These are phyloP conservation scores for Crossaster papposus DNA, from an alignment of 53 echinoderm and acorn worm species.

Conservation along the genomic window DNA sequence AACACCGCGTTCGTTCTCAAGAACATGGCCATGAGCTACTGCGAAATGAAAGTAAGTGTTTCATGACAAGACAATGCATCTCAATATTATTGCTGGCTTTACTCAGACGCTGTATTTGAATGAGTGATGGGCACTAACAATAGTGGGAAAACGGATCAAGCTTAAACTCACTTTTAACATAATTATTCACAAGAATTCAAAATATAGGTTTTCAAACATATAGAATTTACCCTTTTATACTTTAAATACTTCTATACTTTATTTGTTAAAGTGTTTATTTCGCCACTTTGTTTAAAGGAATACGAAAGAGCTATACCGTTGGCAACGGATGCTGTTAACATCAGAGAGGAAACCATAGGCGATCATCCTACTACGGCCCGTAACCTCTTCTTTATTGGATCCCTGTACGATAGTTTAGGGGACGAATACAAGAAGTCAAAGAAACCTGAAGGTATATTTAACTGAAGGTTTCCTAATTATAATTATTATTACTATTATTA, in stretches of 20 bases:
- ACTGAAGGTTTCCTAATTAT: not conserved
- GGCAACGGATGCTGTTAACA: constrained; percentile 68
- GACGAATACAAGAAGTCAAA: constrained; percentile 37
- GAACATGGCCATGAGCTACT: constrained; percentile 95
- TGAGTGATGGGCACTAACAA: too few relatives aligned
- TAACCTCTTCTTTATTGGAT: constrained; percentile 89
- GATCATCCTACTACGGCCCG: constrained; percentile 86
- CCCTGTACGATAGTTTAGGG: constrained; percentile 69
- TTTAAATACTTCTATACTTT: too few relatives aligned
- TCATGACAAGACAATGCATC: not conserved
- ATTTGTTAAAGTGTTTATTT: too few relatives aligned
- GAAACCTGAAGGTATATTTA: not conserved
- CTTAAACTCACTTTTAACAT: too few relatives aligned
- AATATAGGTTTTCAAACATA: too few relatives aligned
- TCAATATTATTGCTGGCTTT: too few relatives aligned
- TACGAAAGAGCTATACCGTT: constrained; percentile 79
- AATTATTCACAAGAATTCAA: too few relatives aligned
- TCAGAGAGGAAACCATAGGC: constrained; percentile 63
- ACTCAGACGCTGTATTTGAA: too few relatives aligned
- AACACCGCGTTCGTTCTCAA: constrained; percentile 82
- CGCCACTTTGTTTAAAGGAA: not conserved
- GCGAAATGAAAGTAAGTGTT: constrained; percentile 69
- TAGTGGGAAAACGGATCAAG: too few relatives aligned
- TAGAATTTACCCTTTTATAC: too few relatives aligned
- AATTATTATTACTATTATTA: too few relatives aligned